A percentile compares a stretch with the other conserved stretches of the same genome.
phyloP scores from a whole-genome alignment of 2,888 invertebrate genomes.

The Pyrochroa serraticornis region DNA sequence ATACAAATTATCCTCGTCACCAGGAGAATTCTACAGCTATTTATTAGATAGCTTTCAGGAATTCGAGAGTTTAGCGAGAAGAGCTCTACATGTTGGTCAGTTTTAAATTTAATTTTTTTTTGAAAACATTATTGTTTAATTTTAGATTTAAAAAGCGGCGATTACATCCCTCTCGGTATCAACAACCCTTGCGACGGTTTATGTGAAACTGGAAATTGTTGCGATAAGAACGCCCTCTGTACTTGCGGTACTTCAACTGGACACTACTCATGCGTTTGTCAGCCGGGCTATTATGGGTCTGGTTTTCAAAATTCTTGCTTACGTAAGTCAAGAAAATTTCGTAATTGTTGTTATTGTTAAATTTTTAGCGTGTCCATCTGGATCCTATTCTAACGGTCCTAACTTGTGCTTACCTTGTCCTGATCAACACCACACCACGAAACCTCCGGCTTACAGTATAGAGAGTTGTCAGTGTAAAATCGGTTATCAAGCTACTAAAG shows the following conservation, averaged over 20 bases:
- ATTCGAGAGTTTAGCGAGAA: slow-evolving; percentile 70
- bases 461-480: slow-evolving; percentile 67
- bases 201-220: slow-evolving; percentile 63
- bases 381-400: slow-evolving; percentile 68
- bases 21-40: slow-evolving; percentile 68
- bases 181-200: slow-evolving; percentile 61
- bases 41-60: slow-evolving; percentile 71
- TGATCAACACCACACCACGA: slow-evolving; percentile 67
- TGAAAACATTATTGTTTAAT: not conserved
- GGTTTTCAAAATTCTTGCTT: slow-evolving; percentile 66
- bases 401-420: slow-evolving; percentile 64
- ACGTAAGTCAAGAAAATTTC: slow-evolving; percentile 57
- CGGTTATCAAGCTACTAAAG: slow-evolving; percentile 62
- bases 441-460: slow-evolving; percentile 62
- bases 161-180: slow-evolving; percentile 61
- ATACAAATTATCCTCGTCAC: slow-evolving; percentile 67
- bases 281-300: slow-evolving; percentile 68
- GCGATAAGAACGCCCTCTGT: slow-evolving; percentile 67
- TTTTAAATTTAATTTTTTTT: slow-evolving; percentile 6
- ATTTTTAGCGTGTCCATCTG: slow-evolving; percentile 66
- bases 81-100: slow-evolving; percentile 70
- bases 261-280: slow-evolving; percentile 71
- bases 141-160: slow-evolving; percentile 67
- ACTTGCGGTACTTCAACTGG: slow-evolving; percentile 72
- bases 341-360: slow-evolving; percentile 8